These are phyloP conservation scores for Saxidomus purpurata DNA, from an alignment of 1,140 invertebrate genomes.

Conservation along the genomic window DNA sequence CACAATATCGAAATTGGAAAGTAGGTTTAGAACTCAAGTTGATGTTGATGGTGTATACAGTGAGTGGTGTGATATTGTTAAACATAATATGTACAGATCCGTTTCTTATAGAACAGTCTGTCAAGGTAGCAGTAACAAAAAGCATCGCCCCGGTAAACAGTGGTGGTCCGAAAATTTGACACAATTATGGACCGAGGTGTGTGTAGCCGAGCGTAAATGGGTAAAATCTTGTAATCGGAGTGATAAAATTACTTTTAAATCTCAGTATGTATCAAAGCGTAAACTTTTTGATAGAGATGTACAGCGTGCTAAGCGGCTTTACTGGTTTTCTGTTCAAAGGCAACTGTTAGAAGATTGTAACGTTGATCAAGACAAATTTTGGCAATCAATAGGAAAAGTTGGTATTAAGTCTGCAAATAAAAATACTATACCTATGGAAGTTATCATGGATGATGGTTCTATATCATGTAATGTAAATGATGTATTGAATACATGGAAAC, in stretches of 20 bases:
- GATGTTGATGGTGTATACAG: slow-evolving; percentile 20
- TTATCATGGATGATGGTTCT: slow-evolving; percentile 19
- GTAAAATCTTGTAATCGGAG: background rate
- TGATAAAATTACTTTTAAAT: slow-evolving; percentile 14
- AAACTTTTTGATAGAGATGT: slow-evolving; percentile 49
- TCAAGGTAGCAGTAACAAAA: background rate
- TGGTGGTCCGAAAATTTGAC: slow-evolving; percentile 32
- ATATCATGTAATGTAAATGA: background rate
- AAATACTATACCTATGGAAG: slow-evolving; percentile 7
- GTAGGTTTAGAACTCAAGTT: background rate
- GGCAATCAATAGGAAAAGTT: slow-evolving; percentile 48
- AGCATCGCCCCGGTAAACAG: slow-evolving; percentile 6
- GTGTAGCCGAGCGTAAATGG: background rate
- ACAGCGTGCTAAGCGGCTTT: slow-evolving; percentile 9
- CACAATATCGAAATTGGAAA: background rate
- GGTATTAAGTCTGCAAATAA: background rate
- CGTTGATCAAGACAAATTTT: slow-evolving; percentile 2
- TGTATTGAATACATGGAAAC: slow-evolving; percentile 31
- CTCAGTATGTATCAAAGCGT: slow-evolving; percentile 30
- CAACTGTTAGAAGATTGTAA: slow-evolving; percentile 34
- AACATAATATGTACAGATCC: slow-evolving; percentile 1
- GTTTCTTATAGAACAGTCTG: slow-evolving; percentile 6
- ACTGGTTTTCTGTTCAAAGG: slow-evolving; percentile 35
- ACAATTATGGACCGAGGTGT: slow-evolving; percentile 6
- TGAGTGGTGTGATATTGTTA: slow-evolving; percentile 30